Base-by-base conservation (phyloP, 2,888 invertebrate species). In the Mythimna pallens region DNA sequence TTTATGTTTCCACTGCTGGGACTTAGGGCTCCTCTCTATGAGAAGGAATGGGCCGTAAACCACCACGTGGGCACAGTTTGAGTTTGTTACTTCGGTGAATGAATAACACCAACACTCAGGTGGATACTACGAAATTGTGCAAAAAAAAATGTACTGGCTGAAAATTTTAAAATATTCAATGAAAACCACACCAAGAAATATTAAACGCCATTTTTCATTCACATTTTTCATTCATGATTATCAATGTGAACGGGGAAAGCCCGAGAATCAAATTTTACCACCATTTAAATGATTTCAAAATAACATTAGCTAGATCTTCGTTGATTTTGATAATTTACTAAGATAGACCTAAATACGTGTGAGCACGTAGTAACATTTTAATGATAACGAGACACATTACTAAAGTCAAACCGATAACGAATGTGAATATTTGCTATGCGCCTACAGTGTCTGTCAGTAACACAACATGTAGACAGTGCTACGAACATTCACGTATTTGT, bases 391-490 rank as follows among this genome's bases (percentile, higher is more conserved):
- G 84, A 76, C 81, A 87, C 85, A 78, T 83, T 80, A 80, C 86
- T 89, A 90, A 92, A 92, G 91, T 93, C 91, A 90, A 80, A 86
- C 87, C 85, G 94, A 95, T 94, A 94, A 94, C 92, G 69, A 78
- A 69, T 81, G 80, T 82, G 76, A 77, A 83, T 83, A 83, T 86
- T 76, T 81, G 80, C 77, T 76, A 76, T 76, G 65, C 76, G 82
- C 73, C 82, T 79, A 80, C 80, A 78, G 59, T 66, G 75, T 78
- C 65, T 81, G 70, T 63, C 78, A 83, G 65, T 64, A 73, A 74
- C 80, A 84, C 65, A 78, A 76, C 66, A 80, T 81, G 73, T 70
- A 78, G 70, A 67, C 78, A 65, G 80, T 76, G 76, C 76, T 71
- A 65, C 75, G 67, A 73, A 76, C 73, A 77, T 71, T 80, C 81